Base-by-base conservation (phyloP, 2,888 invertebrate species). In the Druceiella hillmani region DNA sequence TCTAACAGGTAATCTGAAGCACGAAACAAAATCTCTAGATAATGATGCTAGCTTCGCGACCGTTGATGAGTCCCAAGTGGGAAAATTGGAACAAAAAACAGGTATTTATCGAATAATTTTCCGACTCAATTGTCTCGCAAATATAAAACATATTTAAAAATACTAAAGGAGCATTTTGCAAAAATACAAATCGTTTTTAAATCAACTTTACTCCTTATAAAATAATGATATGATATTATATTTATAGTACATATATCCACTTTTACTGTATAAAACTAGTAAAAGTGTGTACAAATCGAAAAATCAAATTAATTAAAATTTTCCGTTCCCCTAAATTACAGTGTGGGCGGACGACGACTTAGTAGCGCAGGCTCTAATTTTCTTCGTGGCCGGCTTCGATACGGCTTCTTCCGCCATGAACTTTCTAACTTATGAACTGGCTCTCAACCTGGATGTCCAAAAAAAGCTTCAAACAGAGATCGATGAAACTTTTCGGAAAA, bases 371-470 rank as follows among this genome's bases (percentile, higher is more conserved):
- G 39, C 36, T 6, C 11, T 42, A 4, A 3, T 42, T 7, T 51
- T 50, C 38, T 50, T 55, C 36, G 40, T 53, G 3, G 54, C 49
- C 12, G 53, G 55, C 3, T 54, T 48, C 37, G 52, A 52, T 3
- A 50, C 51, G 13, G 35, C 41, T 5, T 46, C 54, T 2, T 48
- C 49, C 4, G 13, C 47, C 3, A 33, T 54, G 35, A 44, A 45
- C 26, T 52, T 49, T 20, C 31, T 46, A 9, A 34, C 48, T 4
- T 46, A 53, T 26, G 51, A 50, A 35, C 35, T 55, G 12, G 50
- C 52, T 4, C 11, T 52, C 1, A 47, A 59, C 44, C 50, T 41
- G 1, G 54, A 59, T 1, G 32, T 56, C 2, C 61, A 61, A 34
- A 43, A 52, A 3, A 52, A 40, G 25, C 33, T 61, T 2, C 50